A percentile compares a stretch with the other conserved stretches of the same genome.
These are phyloP conservation scores for Pelosia muscerda DNA, from an alignment of 2,888 invertebrate species.

Conservation along the genomic window DNA sequence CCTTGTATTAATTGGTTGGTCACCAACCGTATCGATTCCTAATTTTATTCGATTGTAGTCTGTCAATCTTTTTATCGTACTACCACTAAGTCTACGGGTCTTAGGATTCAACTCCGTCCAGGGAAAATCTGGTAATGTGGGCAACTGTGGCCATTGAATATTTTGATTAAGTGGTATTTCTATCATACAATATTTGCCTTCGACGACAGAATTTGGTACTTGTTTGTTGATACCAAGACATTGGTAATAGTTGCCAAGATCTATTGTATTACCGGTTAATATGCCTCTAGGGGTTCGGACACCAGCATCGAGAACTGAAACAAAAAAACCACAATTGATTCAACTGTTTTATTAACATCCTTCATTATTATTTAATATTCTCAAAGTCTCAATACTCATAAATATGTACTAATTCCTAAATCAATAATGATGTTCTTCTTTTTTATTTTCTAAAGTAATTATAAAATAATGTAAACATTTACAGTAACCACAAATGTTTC, in stretches of 20 bases:
- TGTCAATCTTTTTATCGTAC: slow-evolving; percentile 19
- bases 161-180: slow-evolving; percentile 58
- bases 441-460: too few relatives aligned
- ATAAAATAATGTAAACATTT: too few relatives aligned
- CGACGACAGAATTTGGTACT: slow-evolving; percentile 54
- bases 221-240: slow-evolving; percentile 63
- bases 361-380: too few relatives aligned
- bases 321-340: background rate
- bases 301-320: slow-evolving; percentile 69
- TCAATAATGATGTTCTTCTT: too few relatives aligned
- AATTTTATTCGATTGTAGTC: slow-evolving; percentile 27
- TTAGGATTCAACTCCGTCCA: slow-evolving; percentile 34
- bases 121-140: slow-evolving; percentile 40
- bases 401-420: too few relatives aligned
- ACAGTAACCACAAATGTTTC: too few relatives aligned
- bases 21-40: slow-evolving; percentile 23
- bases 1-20: slow-evolving; percentile 17
- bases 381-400: too few relatives aligned
- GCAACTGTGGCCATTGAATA: slow-evolving; percentile 43
- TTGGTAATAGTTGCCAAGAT: slow-evolving; percentile 68
- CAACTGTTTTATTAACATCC: too few relatives aligned
- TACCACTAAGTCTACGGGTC: slow-evolving; percentile 26
- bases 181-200: slow-evolving; percentile 74
- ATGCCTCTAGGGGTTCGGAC: slow-evolving; percentile 68
- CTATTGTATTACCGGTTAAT: slow-evolving; percentile 59